Conservation (phyloP, 1,140 invertebrate genomes). For the roundworm (Caenorhabditis elegans) region WBcel235 BX284605.5:5012501-5013000, state of each 20-base stretch:
- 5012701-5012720: not conserved
- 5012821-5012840: no score
- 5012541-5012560: no score
- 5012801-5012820: no score
- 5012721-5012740: not conserved
- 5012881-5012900: no score
- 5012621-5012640: not conserved
- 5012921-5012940: not conserved
- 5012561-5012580: no score
- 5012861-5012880: no score
- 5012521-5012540: no score
- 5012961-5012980: not conserved
- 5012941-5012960: no score
- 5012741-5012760: not conserved
- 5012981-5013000: not conserved
- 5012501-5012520: no score
- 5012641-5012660: constrained; percentile 16
- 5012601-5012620: not conserved
- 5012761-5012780: not conserved
- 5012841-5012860: no score
- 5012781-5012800: not conserved
- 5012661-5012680: not conserved
- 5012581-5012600: no score
- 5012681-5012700: not conserved
- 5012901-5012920: no score